Conservation (phyloP, 1,140 invertebrate species). For the Calliopsis andreniformis region DNA sequence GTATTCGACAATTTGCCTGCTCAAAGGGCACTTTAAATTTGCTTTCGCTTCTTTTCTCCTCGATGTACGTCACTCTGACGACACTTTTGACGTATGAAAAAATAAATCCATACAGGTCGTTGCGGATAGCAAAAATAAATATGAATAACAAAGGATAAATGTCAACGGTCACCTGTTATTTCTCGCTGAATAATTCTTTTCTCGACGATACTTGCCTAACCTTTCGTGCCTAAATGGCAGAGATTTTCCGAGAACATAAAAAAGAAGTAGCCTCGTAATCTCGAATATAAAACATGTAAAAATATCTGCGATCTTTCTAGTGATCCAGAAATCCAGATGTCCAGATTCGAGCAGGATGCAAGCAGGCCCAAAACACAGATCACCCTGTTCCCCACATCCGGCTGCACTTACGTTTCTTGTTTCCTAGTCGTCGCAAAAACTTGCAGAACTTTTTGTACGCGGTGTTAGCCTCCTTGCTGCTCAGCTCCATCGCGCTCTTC, state of each 20-base stretch:
- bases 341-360: no score
- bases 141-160: constrained; percentile 47
- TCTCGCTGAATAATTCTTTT: constrained; percentile 17
- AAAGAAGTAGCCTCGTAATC: no score
- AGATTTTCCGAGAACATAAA: neutral
- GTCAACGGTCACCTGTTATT: constrained; percentile 35
- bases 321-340: no score
- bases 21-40: no score
- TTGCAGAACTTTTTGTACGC: constrained; percentile 79
- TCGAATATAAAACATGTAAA: no score
- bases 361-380: neutral
- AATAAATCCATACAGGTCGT: constrained; percentile 22
- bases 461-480: constrained; percentile 70
- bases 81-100: constrained; percentile 9
- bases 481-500: constrained; percentile 70
- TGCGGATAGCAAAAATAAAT: constrained; percentile 34
- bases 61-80: neutral
- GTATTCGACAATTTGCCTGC: no score
- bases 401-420: constrained; percentile 75
- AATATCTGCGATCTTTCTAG: no score
- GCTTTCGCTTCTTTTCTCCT: neutral
- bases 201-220: neutral
- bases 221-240: constrained; percentile 10
- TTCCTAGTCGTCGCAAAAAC: constrained; percentile 72
- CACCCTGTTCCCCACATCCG: neutral